A percentile compares a stretch with the other conserved stretches of the same genome.
These are phyloP conservation scores for Rhagoletis pomonella DNA, from an alignment of 1,140 invertebrate species.

Conservation along the genomic window DNA sequence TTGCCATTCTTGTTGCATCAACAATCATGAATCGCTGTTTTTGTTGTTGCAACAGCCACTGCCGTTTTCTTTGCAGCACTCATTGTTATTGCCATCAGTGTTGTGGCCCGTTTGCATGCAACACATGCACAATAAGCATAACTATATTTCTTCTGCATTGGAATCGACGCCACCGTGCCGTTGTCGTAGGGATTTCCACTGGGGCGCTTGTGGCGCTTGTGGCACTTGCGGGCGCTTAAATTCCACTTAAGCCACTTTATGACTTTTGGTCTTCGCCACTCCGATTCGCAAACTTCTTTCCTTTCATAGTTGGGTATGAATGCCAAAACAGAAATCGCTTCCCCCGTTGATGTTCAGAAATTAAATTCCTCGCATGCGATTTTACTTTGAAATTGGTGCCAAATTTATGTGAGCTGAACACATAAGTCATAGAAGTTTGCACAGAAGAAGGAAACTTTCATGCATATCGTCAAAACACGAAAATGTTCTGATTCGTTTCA, in stretches of 20 bases:
- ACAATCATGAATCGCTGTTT: not conserved
- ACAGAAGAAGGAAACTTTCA: not conserved
- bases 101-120: not conserved
- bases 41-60: not conserved
- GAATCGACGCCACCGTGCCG: not conserved
- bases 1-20: not conserved
- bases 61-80: not conserved
- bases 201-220: slow-evolving; percentile 26
- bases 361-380: slow-evolving; percentile 29
- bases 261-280: not conserved
- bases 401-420: slow-evolving; percentile 22
- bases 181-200: not conserved
- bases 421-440: not conserved
- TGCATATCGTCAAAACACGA: not conserved
- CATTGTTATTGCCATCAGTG: not conserved
- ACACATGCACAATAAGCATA: not conserved
- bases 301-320: not conserved
- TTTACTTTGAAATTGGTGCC: not conserved
- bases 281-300: not conserved
- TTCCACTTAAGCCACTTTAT: slow-evolving; percentile 48
- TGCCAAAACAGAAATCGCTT: slow-evolving; percentile 13
- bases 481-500: not conserved
- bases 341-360: not conserved
- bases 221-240: slow-evolving; percentile 39
- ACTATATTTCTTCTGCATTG: not conserved